Conservation (phyloP, 2,888 invertebrate species). For the Myathropa florea region DNA sequence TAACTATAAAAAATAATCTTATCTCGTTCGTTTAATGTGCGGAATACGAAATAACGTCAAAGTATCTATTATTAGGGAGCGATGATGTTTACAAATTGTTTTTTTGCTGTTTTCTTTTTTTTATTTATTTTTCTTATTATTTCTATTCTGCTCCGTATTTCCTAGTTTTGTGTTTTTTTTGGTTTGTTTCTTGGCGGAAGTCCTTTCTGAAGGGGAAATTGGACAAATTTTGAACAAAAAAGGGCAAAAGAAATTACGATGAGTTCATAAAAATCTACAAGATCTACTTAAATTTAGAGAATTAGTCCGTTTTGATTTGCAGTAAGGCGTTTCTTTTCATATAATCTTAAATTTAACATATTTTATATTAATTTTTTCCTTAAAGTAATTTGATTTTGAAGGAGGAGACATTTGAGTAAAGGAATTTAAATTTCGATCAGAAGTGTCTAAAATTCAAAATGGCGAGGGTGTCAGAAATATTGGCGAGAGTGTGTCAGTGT, state of each 20-base stretch:
- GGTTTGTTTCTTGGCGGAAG: not conserved
- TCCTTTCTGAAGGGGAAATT: not conserved
- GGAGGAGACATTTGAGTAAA: not conserved
- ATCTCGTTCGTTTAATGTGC: constrained; percentile 49
- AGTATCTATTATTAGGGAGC: constrained; percentile 34
- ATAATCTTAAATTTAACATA: constrained; percentile 36
- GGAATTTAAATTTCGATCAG: not conserved
- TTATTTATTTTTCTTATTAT: not conserved
- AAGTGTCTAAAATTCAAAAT: not conserved
- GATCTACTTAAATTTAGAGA: constrained; percentile 55
- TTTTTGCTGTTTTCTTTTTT: constrained; percentile 13
- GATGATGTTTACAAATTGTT: constrained; percentile 59
- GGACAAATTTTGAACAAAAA: constrained; percentile 9
- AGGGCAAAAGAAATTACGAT: not conserved
- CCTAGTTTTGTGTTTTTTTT: not conserved
- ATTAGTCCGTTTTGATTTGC: constrained; percentile 68
- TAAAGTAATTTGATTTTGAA: constrained; percentile 6
- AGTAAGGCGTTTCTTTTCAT: constrained; percentile 56
- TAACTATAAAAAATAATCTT: constrained; percentile 57
- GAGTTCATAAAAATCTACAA: constrained; percentile 33
- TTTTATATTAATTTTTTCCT: constrained; percentile 14
- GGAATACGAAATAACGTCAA: constrained; percentile 60
- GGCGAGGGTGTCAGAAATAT: not conserved
- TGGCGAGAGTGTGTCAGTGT: not conserved
- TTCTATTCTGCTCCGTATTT: not conserved